Evolutionary conservation across 2,888 invertebrate genomes (phyloP).

Genomic region (Azorinus chamasolen): DNA sequence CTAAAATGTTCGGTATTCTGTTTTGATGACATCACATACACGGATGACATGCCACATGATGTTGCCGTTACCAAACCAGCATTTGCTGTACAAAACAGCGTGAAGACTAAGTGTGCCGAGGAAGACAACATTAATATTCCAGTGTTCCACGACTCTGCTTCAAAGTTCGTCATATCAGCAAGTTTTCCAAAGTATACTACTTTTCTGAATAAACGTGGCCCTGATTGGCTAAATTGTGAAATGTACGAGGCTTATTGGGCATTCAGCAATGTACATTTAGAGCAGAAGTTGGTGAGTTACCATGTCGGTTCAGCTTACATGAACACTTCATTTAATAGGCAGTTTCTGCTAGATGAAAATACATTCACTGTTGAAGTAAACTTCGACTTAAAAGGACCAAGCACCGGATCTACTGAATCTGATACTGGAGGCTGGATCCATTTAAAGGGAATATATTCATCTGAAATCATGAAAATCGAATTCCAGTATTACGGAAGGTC

Average conservation of each 20-base stretch:
- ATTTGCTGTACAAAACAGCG: constrained; percentile 60
- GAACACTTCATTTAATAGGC: neutral
- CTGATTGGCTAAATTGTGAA: constrained; percentile 60
- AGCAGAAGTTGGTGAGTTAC: neutral
- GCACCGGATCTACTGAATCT: constrained; percentile 65
- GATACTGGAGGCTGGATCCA: constrained; percentile 66
- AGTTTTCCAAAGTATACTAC: constrained; percentile 68
- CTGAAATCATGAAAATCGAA: constrained; percentile 29
- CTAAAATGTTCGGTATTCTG: constrained; percentile 69
- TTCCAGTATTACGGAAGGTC: constrained; percentile 56
- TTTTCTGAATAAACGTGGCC: constrained; percentile 62
- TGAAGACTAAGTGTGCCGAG: constrained; percentile 70
- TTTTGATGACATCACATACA: constrained; percentile 56
- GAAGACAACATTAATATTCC: constrained; percentile 76
- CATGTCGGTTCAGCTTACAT: neutral
- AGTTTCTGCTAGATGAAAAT: neutral
- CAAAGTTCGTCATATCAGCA: constrained; percentile 67
- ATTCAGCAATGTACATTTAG: constrained; percentile 38
- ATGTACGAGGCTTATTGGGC: constrained; percentile 59
- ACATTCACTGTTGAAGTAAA: constrained; percentile 22
- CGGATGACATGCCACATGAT: constrained; percentile 26
- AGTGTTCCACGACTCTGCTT: constrained; percentile 59
- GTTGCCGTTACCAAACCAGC: constrained; percentile 4
- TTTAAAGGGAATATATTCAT: constrained; percentile 30
- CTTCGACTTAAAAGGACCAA: constrained; percentile 64